These are phyloP conservation scores for Stenotaenia linearis DNA, from an alignment of 2,888 invertebrate species.

Conservation along the genomic window DNA sequence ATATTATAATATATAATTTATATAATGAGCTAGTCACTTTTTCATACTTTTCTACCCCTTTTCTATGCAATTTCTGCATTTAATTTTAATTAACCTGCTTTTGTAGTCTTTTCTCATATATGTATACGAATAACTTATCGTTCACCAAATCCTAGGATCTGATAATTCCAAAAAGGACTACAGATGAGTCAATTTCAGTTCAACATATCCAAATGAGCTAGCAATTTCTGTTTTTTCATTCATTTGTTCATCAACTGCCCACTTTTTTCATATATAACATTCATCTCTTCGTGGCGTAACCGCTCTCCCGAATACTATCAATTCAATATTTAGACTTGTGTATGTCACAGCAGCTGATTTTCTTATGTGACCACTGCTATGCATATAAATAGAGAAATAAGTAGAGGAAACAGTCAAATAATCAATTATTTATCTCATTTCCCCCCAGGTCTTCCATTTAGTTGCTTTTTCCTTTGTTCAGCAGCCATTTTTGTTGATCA, in stretches of 20 bases:
- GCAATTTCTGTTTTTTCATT: neutral
- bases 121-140: neutral
- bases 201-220: neutral
- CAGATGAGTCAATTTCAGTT: neutral
- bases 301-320: neutral
- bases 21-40: neutral
- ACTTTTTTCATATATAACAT: too few species aligned
- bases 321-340: neutral
- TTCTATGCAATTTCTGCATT: constrained; percentile 13
- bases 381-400: neutral
- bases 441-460: neutral
- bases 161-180: neutral
- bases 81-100: neutral
- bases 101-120: neutral
- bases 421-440: neutral
- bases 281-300: neutral
- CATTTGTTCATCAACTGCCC: neutral
- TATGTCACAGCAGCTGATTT: neutral
- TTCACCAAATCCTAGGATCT: neutral
- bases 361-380: neutral
- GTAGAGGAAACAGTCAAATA: neutral
- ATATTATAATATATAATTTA: neutral
- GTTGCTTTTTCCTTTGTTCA: neutral
- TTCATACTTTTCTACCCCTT: constrained; percentile 20
- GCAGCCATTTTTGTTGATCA: neutral